Evolutionary conservation across 2,888 invertebrate genomes (phyloP), one percentile per base, ranked within the genome.

Genomic region (Anorthoa munda): DNA sequence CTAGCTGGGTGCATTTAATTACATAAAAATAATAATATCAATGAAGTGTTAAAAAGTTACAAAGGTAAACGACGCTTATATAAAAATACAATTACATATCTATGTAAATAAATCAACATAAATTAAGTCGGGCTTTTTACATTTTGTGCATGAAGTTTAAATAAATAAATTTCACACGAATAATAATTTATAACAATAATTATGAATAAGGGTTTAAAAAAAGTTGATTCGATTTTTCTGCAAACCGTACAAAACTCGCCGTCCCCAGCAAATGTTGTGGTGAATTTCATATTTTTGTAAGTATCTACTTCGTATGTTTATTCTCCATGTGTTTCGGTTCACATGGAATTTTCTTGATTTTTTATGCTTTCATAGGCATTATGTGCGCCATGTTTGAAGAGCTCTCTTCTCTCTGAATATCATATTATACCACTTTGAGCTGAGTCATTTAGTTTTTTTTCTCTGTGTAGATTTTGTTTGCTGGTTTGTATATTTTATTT

Each of bases 251-350:
- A 66, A 82, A 88, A 86, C 88, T 89, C 91, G 82, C 92, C 93
- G 94, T 94, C 94, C 94, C 95, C 86, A 91, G 95, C 94, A 95
- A 96, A 96, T 96, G 96, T 95, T 95, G 96, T 95, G 96, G 96
- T 96, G 96, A 96, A 96, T 96, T 96, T 96, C 96, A 96, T 96
- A 96, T 96, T 96, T 96, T 96, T 95, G 95, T 95, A 95, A 96
- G 96, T 96, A 96, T 95, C 95, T 95, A 94, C 96, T 93, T 91
- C 92, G 95, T 94, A 94, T 96, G 96, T 95, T 95, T 96, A 96
- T 95, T 95, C 94, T 94, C 93, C 96, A 96, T 94, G 94, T 96
- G 96, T 96, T 95, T 94, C 89, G 95, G 96, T 96, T 96, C 96
- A 95, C 96, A 96, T 96, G 95, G 93, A 92, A 93, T 94, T 94